Percentiles rank a stretch among this genome's conserved stretches.
These are phyloP conservation scores for Aythya fuligula DNA, from an alignment of 2,797 vertebrate genomes.

Conservation along the genomic window DNA sequence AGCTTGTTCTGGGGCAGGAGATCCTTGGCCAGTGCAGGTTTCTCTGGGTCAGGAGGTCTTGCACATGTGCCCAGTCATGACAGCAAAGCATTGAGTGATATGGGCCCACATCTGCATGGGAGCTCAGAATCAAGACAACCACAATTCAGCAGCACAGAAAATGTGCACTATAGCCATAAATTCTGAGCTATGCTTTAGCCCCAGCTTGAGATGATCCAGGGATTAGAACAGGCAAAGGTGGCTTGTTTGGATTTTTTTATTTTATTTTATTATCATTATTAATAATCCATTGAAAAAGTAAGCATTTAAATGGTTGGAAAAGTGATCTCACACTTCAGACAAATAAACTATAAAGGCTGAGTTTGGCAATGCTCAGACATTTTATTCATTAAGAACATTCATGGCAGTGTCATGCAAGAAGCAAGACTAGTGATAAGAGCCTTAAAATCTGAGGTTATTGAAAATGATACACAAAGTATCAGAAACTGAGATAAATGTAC, in stretches of 20 bases:
- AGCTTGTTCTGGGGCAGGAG: neutral
- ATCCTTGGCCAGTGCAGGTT: accelerated
- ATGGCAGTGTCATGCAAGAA: neutral
- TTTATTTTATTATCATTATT: neutral
- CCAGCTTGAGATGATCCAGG: neutral
- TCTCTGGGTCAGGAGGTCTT: neutral
- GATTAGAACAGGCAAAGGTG: neutral
- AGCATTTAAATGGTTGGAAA: neutral
- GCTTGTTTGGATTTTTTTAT: neutral
- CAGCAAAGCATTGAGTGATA: neutral
- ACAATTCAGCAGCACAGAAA: neutral
- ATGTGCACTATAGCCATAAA: neutral
- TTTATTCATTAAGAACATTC: neutral
- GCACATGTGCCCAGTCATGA: neutral
- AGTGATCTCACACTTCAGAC: neutral
- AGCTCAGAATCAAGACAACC: neutral
- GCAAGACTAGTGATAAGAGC: neutral
- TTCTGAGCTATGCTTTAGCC: neutral
- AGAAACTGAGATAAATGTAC: neutral
- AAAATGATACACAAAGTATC: neutral
- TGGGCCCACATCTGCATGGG: neutral
- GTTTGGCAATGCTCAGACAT: neutral
- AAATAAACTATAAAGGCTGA: neutral
- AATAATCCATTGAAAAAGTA: neutral
- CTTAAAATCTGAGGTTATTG: neutral